Conservation (phyloP, 2,797 vertebrate species). For the Carapus acus region DNA sequence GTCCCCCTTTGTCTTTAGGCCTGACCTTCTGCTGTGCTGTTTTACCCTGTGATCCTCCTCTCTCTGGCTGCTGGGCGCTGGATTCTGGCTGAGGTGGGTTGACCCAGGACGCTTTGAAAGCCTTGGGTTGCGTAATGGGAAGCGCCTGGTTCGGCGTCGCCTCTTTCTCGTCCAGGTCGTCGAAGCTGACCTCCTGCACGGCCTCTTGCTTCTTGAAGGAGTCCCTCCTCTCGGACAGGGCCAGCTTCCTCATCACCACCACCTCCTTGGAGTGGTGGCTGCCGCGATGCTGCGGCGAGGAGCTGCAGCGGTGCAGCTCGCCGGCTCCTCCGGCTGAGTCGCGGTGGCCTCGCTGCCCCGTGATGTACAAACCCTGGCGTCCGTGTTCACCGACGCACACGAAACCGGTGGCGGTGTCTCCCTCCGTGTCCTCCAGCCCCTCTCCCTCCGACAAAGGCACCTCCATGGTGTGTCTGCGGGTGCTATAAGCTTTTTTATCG, state of each 20-base stretch:
- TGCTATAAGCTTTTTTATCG: constrained; percentile 69
- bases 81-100: constrained; percentile 36
- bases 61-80: constrained; percentile 34
- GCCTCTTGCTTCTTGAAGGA: constrained; percentile 94
- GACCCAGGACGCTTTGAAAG: constrained; percentile 65
- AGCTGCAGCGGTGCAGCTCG: constrained; percentile 43
- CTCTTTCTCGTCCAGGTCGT: constrained; percentile 72
- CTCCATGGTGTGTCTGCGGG: constrained; percentile 70
- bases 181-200: constrained; percentile 86
- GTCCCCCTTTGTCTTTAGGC: constrained; percentile 67
- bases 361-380: constrained; percentile 58
- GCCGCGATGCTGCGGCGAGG: constrained; percentile 53
- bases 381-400: constrained; percentile 68
- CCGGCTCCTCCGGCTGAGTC: constrained; percentile 45
- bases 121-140: constrained; percentile 40
- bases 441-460: constrained; percentile 66
- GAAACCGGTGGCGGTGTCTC: constrained; percentile 52
- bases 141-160: constrained; percentile 22
- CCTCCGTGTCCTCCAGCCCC: constrained; percentile 55
- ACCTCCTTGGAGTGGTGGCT: constrained; percentile 71
- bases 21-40: constrained; percentile 51
- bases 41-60: constrained; percentile 38
- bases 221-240: constrained; percentile 84
- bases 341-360: constrained; percentile 51
- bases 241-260: constrained; percentile 85